Evolutionary conservation across 2,888 invertebrate species (phyloP).

Genomic region (Oscheius sp.): DNA sequence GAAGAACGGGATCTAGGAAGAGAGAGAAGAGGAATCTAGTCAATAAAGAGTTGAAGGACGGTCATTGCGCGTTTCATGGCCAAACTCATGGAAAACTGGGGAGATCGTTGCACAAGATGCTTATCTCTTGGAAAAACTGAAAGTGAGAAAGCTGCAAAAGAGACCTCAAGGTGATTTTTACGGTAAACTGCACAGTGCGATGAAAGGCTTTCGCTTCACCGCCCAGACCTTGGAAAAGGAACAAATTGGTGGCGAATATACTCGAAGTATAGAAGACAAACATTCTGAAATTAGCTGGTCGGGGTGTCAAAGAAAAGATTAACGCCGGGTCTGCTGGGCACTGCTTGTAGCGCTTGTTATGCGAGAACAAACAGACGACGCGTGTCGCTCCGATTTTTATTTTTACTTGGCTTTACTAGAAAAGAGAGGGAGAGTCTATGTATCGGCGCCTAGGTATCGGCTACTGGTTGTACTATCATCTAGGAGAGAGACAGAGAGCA

Average conservation of each 20-base stretch:
- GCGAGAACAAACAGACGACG: constrained; percentile 20
- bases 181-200: neutral
- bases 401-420: no score
- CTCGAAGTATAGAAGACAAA: neutral
- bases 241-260: neutral
- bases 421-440: neutral
- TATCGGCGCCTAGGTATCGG: neutral
- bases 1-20: neutral
- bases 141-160: neutral
- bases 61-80: neutral
- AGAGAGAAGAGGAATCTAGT: neutral
- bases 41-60: neutral
- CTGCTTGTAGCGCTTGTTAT: constrained; percentile 24
- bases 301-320: constrained; percentile 18
- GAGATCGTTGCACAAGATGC: neutral
- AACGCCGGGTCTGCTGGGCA: neutral
- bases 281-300: constrained; percentile 11
- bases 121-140: neutral
- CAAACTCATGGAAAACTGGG: neutral
- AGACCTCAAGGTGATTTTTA: neutral
- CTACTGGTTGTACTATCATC: neutral
- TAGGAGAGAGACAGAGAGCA: neutral
- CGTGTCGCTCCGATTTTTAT: no score
- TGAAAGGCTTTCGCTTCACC: neutral
- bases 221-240: neutral